Conservation (phyloP, 2,113 vertebrate species). For the Gallinago media region DNA sequence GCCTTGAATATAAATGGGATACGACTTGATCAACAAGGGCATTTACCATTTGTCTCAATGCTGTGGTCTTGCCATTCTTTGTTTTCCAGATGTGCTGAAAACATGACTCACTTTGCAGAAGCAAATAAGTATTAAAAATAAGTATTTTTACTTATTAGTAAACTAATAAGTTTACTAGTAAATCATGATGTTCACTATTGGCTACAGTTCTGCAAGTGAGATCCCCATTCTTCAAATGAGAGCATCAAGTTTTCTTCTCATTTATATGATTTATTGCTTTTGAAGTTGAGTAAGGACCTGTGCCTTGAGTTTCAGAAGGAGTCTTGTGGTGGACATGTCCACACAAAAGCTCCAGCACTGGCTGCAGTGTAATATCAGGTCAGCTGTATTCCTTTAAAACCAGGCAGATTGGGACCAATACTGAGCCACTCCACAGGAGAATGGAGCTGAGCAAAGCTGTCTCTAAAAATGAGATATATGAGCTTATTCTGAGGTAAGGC, state of each 20-base stretch:
- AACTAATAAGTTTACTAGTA: not conserved
- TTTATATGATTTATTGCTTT: not conserved
- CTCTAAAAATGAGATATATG: not conserved
- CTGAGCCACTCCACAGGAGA: not conserved
- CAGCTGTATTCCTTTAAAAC: not conserved
- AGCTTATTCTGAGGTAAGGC: not conserved
- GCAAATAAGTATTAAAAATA: not conserved
- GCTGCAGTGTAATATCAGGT: not conserved
- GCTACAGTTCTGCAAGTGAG: not conserved
- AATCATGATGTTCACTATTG: not conserved
- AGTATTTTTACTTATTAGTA: too few species aligned
- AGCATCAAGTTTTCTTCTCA: not conserved
- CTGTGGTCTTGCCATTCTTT: not conserved
- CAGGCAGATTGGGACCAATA: not conserved
- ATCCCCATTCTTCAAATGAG: not conserved
- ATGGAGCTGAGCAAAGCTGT: not conserved
- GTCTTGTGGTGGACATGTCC: not conserved
- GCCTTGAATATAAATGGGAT: not conserved
- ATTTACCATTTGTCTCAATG: not conserved
- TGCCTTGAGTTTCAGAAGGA: not conserved
- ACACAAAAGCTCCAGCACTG: not conserved
- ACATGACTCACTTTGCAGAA: not conserved
- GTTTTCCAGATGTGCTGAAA: not conserved
- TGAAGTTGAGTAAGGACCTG: not conserved
- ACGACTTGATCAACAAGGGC: not conserved